Evolutionary conservation across 2,888 invertebrate species (phyloP), one percentile per base, ranked within the genome.

Genomic region (Clostera curtula): DNA sequence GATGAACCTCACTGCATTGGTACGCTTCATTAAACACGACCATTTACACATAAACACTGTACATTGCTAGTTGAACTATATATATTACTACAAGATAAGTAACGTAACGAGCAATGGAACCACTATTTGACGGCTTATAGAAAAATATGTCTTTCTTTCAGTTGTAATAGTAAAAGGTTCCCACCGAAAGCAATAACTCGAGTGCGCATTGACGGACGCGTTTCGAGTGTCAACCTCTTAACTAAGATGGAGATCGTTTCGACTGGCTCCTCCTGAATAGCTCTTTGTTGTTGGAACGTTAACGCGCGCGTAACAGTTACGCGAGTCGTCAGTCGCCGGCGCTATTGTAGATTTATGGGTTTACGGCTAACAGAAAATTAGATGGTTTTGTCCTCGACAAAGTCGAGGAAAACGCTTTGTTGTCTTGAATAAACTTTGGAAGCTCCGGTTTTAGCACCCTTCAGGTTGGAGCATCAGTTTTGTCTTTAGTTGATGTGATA

Each of bases 171-270:
- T 42, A 27, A 42, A 52, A 50, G 58, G 60, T 59, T 66, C 65
- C 66, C 69, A 70, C 57, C 61, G 53, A 68, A 66, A 70, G 71
- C 63, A 64, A 65, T 68, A 70, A 65, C 72, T 70, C 55, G 61
- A 76, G 73, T 68, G 69, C 64, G 64, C 72, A 70, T 68, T 72
- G 77, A 74, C 68, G 72, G 66, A 68, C 69, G 72, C 69, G 63
- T 57, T 67, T 65, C 57, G 50, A 73, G 74, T 66, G 69, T 60
- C 65, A 50, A 56, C 66, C 65, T 56, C 70, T 70, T 65, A 61
- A 68, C 64, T 70, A 65, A 65, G 66, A 71, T 67, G 64, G 59
- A 65, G 66, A 71, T 71, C 66, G 59, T 60, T 70, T 64, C 65
- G 68, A 68, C 71, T 65, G 63, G 62, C 66, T 58, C 60, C 71